Evolutionary conservation across 1,140 invertebrate species (phyloP), one percentile per base, ranked within the genome.

Genomic region (Temnothorax curvispinosus): DNA sequence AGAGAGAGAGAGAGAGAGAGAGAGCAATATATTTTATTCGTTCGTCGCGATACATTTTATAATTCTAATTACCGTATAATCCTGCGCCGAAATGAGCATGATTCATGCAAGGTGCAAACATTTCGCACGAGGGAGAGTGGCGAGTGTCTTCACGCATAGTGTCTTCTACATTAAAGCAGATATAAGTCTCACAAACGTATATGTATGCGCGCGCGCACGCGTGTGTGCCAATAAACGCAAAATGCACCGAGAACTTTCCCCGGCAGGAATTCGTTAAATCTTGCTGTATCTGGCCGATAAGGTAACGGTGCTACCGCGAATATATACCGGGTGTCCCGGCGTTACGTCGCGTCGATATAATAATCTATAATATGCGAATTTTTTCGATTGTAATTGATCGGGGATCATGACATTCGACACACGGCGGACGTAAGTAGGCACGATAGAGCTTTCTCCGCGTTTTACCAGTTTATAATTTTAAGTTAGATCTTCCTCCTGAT

Each of bases 201-300:
- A 21, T 21, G 4, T 9, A 11, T 11, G 38, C 15, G 38, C 74
- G 13, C 50, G 65, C 35, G 35, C 6, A 27, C 41, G 11, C 41
- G 35, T 27, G 62, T 75, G 41, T 35, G n/a, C 32, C 32, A 54
- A 44, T 72, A 65, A 41, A 82, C 52, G 69, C 32, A 58, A 87
- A 84, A 89, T 78, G 72, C 82, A 69, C 41, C 85, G 72, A 92
- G 76, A 93, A 93, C 91, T 94, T 94, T 93, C 91, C 92, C 91
- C 89, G 56, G 75, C 64, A 89, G 91, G 92, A 93, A 93, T 94
- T 94, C 69, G 92, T 93, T 92, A 94, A 94, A 94, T 94, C 92
- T 93, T 86, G 89, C 91, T 89, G 88, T 93, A 94, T 93, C 91
- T 93, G 86, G 81, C 80, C 81, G 87, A 88, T 89, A 88, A 89